Base-by-base conservation (phyloP, 53 echinoderm and acorn worm genomes). In the Patiria pectinifera region DNA sequence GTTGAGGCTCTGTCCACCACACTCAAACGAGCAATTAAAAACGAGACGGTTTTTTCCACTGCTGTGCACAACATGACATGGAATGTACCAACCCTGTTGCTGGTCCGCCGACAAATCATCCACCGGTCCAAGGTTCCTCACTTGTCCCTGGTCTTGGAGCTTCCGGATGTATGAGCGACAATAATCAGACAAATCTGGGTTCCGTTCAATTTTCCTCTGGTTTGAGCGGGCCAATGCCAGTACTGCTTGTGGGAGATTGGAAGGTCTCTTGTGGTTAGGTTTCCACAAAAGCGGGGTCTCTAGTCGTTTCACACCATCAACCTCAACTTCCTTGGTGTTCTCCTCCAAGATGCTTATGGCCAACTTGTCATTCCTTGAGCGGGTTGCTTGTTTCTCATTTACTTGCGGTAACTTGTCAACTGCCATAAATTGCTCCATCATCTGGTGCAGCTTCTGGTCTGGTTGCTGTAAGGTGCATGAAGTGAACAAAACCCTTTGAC, bases 151-250 rank as follows among this genome's bases (percentile, higher is more conserved):
- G 44, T 69, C 71, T 49, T 86, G 60, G 18, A 86, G 70, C 35
- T 86, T 86, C 45, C 4, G 69, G 11, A 86, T 86, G 16, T 86
- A 86, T 86, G 48, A 44, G 21, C 16, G 62, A 69, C 86, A 86
- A 62, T 45, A 86, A 0, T 86, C 86, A 3, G 71, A 13, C 70
- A 86, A 69, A 25, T 71, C 69, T 86, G 86, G 86, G 45, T 86
- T 45, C 7, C 70, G 22, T 44, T 25, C 16, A 47, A 86, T 86
- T 25, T 86, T 86, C 49, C 46, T 86, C 14, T 69, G 45, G 24
- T 69, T 62, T 12, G 86, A 71, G 83, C 26, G n/a, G 24, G 76
- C 76, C 23, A 76, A 43, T 26, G 76, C 76, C 43, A 26, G 76
- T 11, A 76, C 26, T 11, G 76, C 76, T 76, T 43, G 26, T 4